Evolutionary conservation across 2,797 vertebrate genomes (phyloP), one percentile per base, ranked within the genome.

Genomic region (Rallus crepitans): DNA sequence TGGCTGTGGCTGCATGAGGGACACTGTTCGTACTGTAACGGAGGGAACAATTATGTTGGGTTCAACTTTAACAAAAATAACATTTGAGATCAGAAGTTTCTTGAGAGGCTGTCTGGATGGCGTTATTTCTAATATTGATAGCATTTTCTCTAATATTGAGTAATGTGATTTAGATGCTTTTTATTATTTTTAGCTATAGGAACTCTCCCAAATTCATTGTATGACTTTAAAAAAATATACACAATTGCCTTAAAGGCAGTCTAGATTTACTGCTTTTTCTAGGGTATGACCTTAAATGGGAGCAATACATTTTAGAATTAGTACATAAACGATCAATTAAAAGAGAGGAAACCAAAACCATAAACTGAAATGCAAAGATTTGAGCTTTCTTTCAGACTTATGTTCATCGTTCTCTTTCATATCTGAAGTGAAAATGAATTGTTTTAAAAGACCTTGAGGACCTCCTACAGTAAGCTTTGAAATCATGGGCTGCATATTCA

Each of bases 381-480:
- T 80, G 73, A 96, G 87, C 39, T 64, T 85, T 79, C 77, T 76
- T 86, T 89, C 57, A 35, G 53, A 82, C 56, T 96, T 92, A 78
- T 19, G 1, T 97, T 90, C 31, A 4, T 87, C 94, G 94, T 96
- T 94, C 60, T 42, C 66, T 97, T 97, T 97, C 80, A 96, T 91
- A 79, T 96, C 91, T 97, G 91, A 91, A 96, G 80, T 94, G 82
- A 96, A 97, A 97, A 95, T 64, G 40, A 87, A 95, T 98, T 96
- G 93, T 94, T 96, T 96, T 92, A 89, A 77, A 96, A 94, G 96
- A 96, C 97, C 97, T 97, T 96, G 94, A 93, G 95, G 88, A 97
- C 83, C 89, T 0, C 1, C 52, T 96, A 94, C 56, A 87, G 92
- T 92, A 93, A 79, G 97, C 95, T 97, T 95, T 95, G 94, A 94